phyloP scores from a whole-genome alignment of 2,888 invertebrate species.

The Agonopterix subpropinquella region DNA sequence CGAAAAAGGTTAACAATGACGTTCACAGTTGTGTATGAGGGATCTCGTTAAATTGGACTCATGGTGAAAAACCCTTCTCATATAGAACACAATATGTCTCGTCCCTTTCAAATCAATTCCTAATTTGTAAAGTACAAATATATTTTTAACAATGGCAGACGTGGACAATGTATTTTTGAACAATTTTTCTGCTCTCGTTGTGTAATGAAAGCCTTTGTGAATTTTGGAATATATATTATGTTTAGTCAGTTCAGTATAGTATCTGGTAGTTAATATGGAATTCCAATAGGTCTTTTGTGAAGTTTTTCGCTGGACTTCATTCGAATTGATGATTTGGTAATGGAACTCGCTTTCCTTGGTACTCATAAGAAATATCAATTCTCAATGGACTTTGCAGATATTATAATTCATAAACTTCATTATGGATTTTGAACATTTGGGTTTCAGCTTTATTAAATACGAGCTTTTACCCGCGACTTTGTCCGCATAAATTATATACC shows the following conservation, averaged over 20 bases:
- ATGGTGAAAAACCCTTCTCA: constrained; percentile 32
- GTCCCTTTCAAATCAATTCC: constrained; percentile 52
- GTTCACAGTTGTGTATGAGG: constrained; percentile 21
- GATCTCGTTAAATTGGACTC: constrained; percentile 30
- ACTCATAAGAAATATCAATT: too few species aligned
- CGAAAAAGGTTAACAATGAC: constrained; percentile 18
- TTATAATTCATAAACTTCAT: too few species aligned
- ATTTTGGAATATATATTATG: background rate
- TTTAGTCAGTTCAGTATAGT: background rate
- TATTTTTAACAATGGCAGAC: constrained; percentile 17
- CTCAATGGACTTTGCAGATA: too few species aligned
- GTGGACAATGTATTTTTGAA: background rate
- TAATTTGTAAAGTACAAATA: constrained; percentile 51
- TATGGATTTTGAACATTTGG: too few species aligned
- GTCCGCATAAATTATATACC: too few species aligned
- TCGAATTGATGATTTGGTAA: too few species aligned
- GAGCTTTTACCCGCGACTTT: too few species aligned
- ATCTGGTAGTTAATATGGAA: background rate
- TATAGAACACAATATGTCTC: constrained; percentile 49
- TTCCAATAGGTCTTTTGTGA: too few species aligned
- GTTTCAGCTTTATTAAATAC: too few species aligned
- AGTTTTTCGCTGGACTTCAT: too few species aligned
- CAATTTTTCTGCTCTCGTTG: background rate
- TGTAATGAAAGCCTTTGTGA: background rate
- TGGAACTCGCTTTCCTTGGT: too few species aligned